Evolutionary conservation across 2,888 invertebrate genomes (phyloP).

Genomic region (Bombyx huttoni): DNA sequence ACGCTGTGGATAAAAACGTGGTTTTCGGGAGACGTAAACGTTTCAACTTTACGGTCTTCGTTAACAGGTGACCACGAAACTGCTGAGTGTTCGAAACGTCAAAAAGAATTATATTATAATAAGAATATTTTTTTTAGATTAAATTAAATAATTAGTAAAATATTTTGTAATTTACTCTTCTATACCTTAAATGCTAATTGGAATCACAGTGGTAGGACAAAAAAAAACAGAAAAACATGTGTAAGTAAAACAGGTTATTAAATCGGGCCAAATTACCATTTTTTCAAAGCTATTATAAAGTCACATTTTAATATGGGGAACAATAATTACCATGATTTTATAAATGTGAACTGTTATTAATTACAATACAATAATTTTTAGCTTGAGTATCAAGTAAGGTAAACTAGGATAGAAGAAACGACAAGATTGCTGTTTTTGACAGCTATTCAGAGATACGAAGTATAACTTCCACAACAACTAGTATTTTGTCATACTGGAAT

Average conservation of each 20-base stretch:
- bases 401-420: too few species aligned
- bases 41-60: too few species aligned
- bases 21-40: too few species aligned
- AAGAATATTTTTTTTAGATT: too few species aligned
- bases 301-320: not conserved
- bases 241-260: not conserved
- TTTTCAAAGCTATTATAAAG: not conserved
- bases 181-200: not conserved
- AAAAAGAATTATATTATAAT: too few species aligned
- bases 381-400: not conserved
- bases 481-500: too few species aligned
- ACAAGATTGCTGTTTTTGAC: too few species aligned
- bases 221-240: not conserved
- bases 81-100: too few species aligned
- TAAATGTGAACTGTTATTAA: not conserved
- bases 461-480: too few species aligned
- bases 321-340: not conserved
- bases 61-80: too few species aligned
- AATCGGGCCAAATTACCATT: slow-evolving; percentile 1
- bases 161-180: not conserved
- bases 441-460: too few species aligned
- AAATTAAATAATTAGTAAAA: not conserved
- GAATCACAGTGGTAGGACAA: not conserved
- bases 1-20: too few species aligned
- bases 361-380: not conserved